Evolutionary conservation across 1,140 invertebrate species (phyloP).

Genomic region (Drosophila sproati): DNA sequence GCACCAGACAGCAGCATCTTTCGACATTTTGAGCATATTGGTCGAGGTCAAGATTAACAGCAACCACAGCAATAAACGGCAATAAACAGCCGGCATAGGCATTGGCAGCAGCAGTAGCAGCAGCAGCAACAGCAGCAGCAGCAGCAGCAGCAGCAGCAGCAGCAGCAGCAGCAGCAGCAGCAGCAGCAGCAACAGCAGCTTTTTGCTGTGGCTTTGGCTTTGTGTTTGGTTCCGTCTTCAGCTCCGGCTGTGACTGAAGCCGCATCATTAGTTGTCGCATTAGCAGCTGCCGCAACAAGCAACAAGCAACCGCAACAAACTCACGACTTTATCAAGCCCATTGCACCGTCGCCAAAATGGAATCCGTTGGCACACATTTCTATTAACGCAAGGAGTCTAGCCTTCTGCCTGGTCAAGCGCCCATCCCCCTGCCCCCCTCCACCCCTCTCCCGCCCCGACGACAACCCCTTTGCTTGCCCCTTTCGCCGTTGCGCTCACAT

Average conservation of each 20-base stretch:
- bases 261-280: constrained; percentile 65
- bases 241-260: constrained; percentile 19
- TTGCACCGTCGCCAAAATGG: constrained; percentile 29
- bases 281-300: constrained; percentile 31
- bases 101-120: neutral
- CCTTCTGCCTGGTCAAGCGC: neutral
- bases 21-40: constrained; percentile 60
- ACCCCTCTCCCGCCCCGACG: neutral
- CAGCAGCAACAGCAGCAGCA: too few relatives aligned
- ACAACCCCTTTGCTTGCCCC: too few relatives aligned
- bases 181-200: neutral
- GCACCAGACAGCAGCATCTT: constrained; percentile 48
- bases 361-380: constrained; percentile 68
- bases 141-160: too few relatives aligned
- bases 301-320: neutral
- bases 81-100: constrained; percentile 54
- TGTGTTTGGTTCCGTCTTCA: constrained; percentile 19
- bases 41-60: constrained; percentile 75
- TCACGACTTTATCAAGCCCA: constrained; percentile 39
- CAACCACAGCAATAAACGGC: neutral
- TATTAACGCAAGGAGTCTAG: constrained; percentile 46
- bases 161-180: too few relatives aligned
- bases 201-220: neutral
- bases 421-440: neutral
- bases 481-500: neutral